phyloP scores from a whole-genome alignment of 2,113 vertebrate species.

The Ageneiosus marmoratus region DNA sequence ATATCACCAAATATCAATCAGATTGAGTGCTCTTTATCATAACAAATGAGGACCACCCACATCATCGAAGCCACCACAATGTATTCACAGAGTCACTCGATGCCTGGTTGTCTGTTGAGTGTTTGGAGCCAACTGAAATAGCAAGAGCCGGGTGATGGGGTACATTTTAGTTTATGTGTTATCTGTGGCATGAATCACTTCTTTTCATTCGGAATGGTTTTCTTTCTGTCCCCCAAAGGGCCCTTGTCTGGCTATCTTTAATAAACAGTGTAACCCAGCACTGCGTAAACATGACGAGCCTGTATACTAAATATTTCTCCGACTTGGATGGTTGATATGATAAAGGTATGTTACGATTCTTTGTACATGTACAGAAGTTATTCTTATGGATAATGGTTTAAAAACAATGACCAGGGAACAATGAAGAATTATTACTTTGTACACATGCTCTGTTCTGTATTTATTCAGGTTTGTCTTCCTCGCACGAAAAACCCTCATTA shows the following conservation, averaged over 20 bases:
- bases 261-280: constrained; percentile 78
- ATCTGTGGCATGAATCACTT: constrained; percentile 75
- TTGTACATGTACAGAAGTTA: constrained; percentile 66
- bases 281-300: constrained; percentile 75
- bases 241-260: constrained; percentile 73
- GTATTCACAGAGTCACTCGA: constrained; percentile 80
- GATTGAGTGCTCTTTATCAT: constrained; percentile 75
- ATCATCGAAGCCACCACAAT: constrained; percentile 68
- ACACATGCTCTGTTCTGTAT: neutral
- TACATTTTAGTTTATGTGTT: constrained; percentile 72
- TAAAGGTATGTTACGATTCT: constrained; percentile 67
- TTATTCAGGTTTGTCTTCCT: neutral
- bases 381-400: constrained; percentile 65
- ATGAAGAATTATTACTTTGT: constrained; percentile 3
- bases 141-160: constrained; percentile 66
- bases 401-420: constrained; percentile 43
- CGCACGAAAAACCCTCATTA: neutral
- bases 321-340: constrained; percentile 70
- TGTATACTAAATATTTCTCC: constrained; percentile 79
- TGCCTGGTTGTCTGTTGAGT: constrained; percentile 78
- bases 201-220: constrained; percentile 74
- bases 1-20: constrained; percentile 85
- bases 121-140: constrained; percentile 74
- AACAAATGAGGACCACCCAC: constrained; percentile 89
- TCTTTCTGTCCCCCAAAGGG: constrained; percentile 68